A percentile compares a stretch with the other conserved stretches of the same genome.
Conservation (phyloP, 2,888 invertebrate species). For the Encarsia formosa region DNA sequence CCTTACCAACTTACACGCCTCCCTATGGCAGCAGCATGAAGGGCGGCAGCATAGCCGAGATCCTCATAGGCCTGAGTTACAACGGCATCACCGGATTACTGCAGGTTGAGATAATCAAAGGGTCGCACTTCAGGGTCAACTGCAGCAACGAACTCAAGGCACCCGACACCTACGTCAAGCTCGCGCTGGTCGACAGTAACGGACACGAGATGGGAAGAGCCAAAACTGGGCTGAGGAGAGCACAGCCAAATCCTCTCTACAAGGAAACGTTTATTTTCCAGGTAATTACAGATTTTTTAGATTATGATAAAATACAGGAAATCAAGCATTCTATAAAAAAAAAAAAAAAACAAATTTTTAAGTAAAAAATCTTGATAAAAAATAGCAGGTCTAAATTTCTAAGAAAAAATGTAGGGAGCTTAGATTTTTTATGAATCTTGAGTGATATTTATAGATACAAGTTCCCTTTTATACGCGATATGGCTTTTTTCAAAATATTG, state of each 20-base stretch:
- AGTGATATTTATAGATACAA: too few species aligned
- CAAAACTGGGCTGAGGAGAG: slow-evolving; percentile 86
- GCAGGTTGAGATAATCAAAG: slow-evolving; percentile 84
- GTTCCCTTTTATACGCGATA: too few species aligned
- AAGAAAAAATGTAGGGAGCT: too few species aligned
- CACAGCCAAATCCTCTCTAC: slow-evolving; percentile 92
- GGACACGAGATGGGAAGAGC: slow-evolving; percentile 90
- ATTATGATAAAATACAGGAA: too few species aligned
- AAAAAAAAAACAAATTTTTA: too few species aligned
- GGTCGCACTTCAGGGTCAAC: slow-evolving; percentile 63
- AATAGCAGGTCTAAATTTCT: too few species aligned
- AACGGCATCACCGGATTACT: slow-evolving; percentile 90
- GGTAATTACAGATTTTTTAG: too few species aligned
- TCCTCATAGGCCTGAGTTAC: slow-evolving; percentile 84
- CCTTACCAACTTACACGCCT: slow-evolving; percentile 45
- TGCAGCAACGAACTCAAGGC: slow-evolving; percentile 57
- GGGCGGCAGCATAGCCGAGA: slow-evolving; percentile 85
- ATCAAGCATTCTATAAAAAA: too few species aligned
- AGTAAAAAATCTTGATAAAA: too few species aligned
- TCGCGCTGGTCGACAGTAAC: slow-evolving; percentile 85
- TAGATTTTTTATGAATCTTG: too few species aligned
- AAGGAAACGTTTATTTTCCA: slow-evolving; percentile 96
- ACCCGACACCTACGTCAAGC: slow-evolving; percentile 91
- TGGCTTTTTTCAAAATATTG: too few species aligned
- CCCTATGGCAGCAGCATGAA: slow-evolving; percentile 58